Conservation (phyloP, 1,140 invertebrate genomes). For the Dinothrombium tinctorium region DNA sequence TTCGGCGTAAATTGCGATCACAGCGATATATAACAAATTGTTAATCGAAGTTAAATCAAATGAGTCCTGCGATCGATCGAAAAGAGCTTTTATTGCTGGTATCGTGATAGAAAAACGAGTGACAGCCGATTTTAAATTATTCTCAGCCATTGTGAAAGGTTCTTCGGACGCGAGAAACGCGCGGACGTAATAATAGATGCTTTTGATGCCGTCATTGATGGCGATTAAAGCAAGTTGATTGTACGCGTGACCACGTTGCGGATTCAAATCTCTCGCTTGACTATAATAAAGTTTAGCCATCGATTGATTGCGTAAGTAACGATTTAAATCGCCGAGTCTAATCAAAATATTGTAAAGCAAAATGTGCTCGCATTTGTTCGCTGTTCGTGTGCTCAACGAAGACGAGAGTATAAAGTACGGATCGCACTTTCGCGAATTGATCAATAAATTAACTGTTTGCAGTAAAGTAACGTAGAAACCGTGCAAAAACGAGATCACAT, state of each 20-base stretch:
- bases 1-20: conserved; percentile 9
- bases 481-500: too few relatives aligned
- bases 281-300: conserved; percentile 11
- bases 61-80: neutral
- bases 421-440: neutral
- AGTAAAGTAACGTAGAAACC: conserved; percentile 1
- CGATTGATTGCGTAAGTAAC: conserved; percentile 2
- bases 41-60: neutral
- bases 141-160: conserved; percentile 6
- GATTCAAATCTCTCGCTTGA: conserved; percentile 8
- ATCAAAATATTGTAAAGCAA: conserved; percentile 12
- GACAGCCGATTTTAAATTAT: conserved; percentile 7
- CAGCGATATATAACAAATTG: conserved; percentile 12
- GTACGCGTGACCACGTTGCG: conserved; percentile 9
- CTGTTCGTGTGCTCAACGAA: too few relatives aligned
- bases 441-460: neutral
- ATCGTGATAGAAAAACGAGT: neutral
- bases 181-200: conserved; percentile 8
- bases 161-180: conserved; percentile 6
- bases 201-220: conserved; percentile 3
- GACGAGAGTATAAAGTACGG: neutral
- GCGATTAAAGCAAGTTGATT: conserved; percentile 11
- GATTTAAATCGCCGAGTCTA: conserved; percentile 10
- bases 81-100: neutral
- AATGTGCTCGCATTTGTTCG: neutral